phyloP scores from a whole-genome alignment of 1,140 invertebrate species.

The Lepidurus packardi region DNA sequence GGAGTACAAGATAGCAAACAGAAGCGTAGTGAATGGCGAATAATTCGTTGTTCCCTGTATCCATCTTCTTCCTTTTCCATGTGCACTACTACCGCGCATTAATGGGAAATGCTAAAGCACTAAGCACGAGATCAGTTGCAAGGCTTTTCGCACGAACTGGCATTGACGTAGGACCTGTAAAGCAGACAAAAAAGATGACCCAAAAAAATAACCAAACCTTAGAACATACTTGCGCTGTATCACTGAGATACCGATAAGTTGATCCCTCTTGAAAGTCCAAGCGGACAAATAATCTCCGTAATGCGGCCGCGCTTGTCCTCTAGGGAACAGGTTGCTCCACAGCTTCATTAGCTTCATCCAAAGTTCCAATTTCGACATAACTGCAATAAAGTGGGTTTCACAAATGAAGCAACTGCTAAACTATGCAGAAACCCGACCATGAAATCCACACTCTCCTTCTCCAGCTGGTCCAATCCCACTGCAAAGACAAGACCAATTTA shows the following conservation, averaged over 20 bases:
- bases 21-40: too few relatives aligned
- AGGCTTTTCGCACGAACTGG: too few relatives aligned
- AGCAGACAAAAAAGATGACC: too few relatives aligned
- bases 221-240: background rate
- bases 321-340: background rate
- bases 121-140: too few relatives aligned
- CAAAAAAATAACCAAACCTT: too few relatives aligned
- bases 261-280: background rate
- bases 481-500: constrained; percentile 3
- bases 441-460: background rate
- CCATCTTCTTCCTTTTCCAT: too few relatives aligned
- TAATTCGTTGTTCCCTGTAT: too few relatives aligned
- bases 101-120: too few relatives aligned
- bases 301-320: background rate
- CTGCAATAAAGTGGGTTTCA: background rate
- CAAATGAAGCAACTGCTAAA: background rate
- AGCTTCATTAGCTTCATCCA: constrained; percentile 13
- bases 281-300: background rate
- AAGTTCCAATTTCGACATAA: background rate
- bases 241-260: background rate
- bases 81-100: too few relatives aligned
- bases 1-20: too few relatives aligned
- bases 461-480: background rate
- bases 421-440: constrained; percentile 2
- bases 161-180: too few relatives aligned